A percentile compares a stretch with the other conserved stretches of the same genome.
Evolutionary conservation across 2,113 vertebrate species (phyloP).

Genomic region (Scomber scombrus): DNA sequence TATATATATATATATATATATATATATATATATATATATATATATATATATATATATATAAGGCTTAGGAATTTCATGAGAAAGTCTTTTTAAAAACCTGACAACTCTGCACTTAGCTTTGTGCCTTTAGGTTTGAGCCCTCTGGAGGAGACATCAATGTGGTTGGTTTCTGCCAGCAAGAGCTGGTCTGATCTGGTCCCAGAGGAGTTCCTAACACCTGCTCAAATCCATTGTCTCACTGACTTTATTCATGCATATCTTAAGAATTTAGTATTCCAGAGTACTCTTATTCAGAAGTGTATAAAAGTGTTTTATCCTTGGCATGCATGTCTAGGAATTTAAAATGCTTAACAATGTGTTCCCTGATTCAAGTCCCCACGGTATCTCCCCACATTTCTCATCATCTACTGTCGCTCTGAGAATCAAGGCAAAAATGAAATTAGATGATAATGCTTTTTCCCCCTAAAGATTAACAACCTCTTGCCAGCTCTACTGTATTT

Average conservation of each 20-base stretch:
- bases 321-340: too few relatives aligned
- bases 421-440: too few relatives aligned
- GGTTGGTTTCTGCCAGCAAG: slow-evolving; percentile 21
- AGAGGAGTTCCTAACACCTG: slow-evolving; percentile 6
- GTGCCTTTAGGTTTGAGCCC: slow-evolving; percentile 4
- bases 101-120: slow-evolving; percentile 27
- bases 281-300: too few relatives aligned
- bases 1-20: background rate
- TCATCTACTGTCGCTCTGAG: too few relatives aligned
- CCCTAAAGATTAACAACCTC: too few relatives aligned
- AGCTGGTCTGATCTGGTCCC: slow-evolving; percentile 21
- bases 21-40: background rate
- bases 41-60: too few relatives aligned
- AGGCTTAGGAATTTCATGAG: slow-evolving; percentile 12
- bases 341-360: too few relatives aligned
- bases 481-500: background rate
- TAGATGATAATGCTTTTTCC: too few relatives aligned
- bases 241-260: background rate
- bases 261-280: background rate
- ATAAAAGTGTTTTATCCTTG: too few relatives aligned
- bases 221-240: background rate
- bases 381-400: too few relatives aligned
- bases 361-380: too few relatives aligned
- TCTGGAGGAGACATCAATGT: slow-evolving; percentile 17
- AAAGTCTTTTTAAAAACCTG: slow-evolving; percentile 2